Conservation (phyloP, 2,797 vertebrate species). For the Falco novaeseelandiae region DNA sequence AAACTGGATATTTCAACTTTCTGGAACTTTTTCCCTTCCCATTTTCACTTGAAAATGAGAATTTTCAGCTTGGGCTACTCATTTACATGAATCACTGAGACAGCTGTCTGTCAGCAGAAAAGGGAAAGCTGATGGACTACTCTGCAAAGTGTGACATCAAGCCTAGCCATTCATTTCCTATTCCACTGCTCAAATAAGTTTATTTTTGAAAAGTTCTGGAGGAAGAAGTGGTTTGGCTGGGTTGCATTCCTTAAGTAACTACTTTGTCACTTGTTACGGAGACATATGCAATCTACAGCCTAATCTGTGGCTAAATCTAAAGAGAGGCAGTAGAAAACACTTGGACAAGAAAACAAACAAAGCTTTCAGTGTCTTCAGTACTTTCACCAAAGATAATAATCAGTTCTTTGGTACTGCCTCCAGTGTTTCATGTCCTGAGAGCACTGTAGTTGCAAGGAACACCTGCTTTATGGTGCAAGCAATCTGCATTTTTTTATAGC, state of each 20-base stretch:
- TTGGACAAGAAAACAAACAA: background rate
- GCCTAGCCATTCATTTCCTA: background rate
- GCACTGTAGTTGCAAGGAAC: background rate
- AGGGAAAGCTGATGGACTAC: background rate
- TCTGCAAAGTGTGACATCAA: background rate
- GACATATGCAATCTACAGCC: background rate
- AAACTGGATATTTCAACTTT: slow-evolving; percentile 35
- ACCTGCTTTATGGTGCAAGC: background rate
- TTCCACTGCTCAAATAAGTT: background rate
- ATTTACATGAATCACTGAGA: background rate
- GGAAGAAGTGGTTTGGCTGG: background rate
- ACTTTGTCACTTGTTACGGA: background rate
- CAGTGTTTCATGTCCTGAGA: background rate
- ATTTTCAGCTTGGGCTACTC: background rate
- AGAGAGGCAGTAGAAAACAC: background rate
- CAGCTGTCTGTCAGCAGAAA: background rate
- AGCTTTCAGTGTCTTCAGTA: background rate
- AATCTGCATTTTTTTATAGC: background rate
- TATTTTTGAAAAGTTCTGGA: background rate
- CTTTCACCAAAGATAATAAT: background rate
- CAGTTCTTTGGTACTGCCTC: background rate
- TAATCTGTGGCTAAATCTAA: background rate
- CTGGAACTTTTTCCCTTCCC: slow-evolving; percentile 1
- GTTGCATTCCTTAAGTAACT: background rate
- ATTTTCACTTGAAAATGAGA: background rate